Base-by-base conservation (phyloP, 2,888 invertebrate genomes). In the Pilophorus perplexus region DNA sequence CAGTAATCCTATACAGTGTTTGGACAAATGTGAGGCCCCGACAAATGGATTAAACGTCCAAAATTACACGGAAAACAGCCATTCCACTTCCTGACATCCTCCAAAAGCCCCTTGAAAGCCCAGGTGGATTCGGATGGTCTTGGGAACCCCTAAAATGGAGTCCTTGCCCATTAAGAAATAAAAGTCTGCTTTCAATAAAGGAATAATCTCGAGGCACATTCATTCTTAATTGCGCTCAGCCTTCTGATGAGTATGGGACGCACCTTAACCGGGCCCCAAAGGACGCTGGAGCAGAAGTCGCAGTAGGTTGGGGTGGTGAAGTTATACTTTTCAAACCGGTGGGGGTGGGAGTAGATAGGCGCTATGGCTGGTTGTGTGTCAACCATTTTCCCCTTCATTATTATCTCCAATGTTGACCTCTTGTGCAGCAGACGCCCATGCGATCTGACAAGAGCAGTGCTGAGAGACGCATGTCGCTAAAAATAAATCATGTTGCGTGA, bases 251-350 rank as follows among this genome's bases (percentile, higher is more conserved):
- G n/a, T 5, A 42, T 10, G n/a, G 42, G 14, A 42, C 6, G n/a
- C 66, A 86, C 89, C 81, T 89, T 90, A 60, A 93, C 90, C 62
- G 94, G 90, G 12, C 93, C 93, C 93, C 94, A 95, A 54, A 95
- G 81, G 69, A 94, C 83, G 76, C 89, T 90, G 28, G 87, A 85
- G 79, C 96, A 96, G 74, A 88, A 86, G 80, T 93, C 93, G 79
- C 95, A 96, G 75, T 89, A 87, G 2, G 89, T 89, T 37, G 90
- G 89, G 4, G 91, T 90, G 0, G 90, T 89, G 75, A 88, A 90
- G 74, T 90, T 90, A 77, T 90, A 87, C 75, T 87, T 85, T 76
- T 93, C 93, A 76, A 94, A 93, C 72, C 90, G 83, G 74, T 82
- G 82, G 0, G 90, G 89, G 78, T 89, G 88, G 42, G 87, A 85